phyloP scores from a whole-genome alignment of 2,113 vertebrate genomes.

The Eulacestoma nigropectus region DNA sequence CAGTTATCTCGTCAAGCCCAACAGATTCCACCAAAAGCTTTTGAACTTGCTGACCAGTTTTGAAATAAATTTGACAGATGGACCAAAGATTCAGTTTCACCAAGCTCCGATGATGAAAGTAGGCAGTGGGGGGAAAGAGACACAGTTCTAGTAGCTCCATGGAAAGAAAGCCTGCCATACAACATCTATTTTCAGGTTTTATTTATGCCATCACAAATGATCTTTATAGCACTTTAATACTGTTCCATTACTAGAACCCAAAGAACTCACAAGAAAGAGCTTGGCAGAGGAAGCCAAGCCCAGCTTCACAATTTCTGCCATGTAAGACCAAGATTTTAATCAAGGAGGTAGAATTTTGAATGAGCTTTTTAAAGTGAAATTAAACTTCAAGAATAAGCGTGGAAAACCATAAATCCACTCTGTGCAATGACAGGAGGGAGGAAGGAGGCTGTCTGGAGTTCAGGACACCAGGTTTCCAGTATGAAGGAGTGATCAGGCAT shows the following conservation, averaged over 20 bases:
- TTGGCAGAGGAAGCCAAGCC: background rate
- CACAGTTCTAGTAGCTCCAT: background rate
- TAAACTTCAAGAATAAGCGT: background rate
- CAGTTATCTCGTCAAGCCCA: background rate
- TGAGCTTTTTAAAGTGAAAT: background rate
- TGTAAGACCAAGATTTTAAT: background rate
- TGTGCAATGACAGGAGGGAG: background rate
- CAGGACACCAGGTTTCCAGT: background rate
- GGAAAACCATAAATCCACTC: background rate
- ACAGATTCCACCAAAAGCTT: background rate
- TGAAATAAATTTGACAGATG: background rate
- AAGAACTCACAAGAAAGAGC: background rate
- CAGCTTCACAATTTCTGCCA: background rate
- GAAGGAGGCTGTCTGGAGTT: background rate
- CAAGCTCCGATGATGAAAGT: accelerated
- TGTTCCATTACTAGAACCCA: background rate
- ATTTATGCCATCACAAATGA: background rate
- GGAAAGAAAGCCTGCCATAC: background rate
- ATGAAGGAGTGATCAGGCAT: background rate
- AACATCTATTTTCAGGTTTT: background rate
- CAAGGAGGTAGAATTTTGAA: background rate
- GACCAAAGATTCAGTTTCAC: background rate
- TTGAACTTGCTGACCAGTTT: background rate
- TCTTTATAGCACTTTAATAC: background rate
- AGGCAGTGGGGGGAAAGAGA: background rate